Percentiles rank a stretch among this genome's conserved stretches.
Evolutionary conservation across 2,113 vertebrate genomes (phyloP).

Genomic region (Calyptomena viridis): DNA sequence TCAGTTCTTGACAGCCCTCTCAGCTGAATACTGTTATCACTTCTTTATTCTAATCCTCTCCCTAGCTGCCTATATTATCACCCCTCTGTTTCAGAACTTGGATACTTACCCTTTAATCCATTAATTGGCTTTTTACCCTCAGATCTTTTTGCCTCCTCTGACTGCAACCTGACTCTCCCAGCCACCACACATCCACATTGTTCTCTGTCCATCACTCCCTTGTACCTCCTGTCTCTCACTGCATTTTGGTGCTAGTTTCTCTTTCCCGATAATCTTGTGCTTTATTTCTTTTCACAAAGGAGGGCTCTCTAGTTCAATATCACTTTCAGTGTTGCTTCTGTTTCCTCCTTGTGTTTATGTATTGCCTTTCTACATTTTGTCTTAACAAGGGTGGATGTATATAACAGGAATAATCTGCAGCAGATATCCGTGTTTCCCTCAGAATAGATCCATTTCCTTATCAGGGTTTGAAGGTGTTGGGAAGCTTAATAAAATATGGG

Average conservation of each 20-base stretch:
- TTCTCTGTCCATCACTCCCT: slow-evolving; percentile 1
- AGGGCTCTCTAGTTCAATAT: slow-evolving; percentile 7
- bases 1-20: slow-evolving; percentile 76
- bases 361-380: slow-evolving; percentile 8
- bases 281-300: slow-evolving; percentile 40
- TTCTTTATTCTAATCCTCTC: slow-evolving; percentile 79
- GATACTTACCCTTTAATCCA: slow-evolving; percentile 75
- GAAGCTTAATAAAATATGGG: slow-evolving; percentile 31
- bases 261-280: slow-evolving; percentile 54
- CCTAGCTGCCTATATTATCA: slow-evolving; percentile 79
- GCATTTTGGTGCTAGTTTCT: slow-evolving; percentile 28
- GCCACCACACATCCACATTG: not conserved
- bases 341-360: slow-evolving; percentile 23
- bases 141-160: slow-evolving; percentile 41
- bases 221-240: not conserved
- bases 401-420: slow-evolving; percentile 1
- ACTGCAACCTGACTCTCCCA: slow-evolving; percentile 61
- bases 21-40: slow-evolving; percentile 80
- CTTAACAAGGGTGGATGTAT: slow-evolving; percentile 27
- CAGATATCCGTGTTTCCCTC: not conserved
- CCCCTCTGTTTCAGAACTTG: slow-evolving; percentile 71
- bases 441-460: slow-evolving; percentile 36
- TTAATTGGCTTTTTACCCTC: slow-evolving; percentile 77
- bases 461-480: slow-evolving; percentile 3
- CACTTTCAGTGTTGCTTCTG: slow-evolving; percentile 19